Conservation (phyloP, 2,888 invertebrate species). For the Camponotus fellah region DNA sequence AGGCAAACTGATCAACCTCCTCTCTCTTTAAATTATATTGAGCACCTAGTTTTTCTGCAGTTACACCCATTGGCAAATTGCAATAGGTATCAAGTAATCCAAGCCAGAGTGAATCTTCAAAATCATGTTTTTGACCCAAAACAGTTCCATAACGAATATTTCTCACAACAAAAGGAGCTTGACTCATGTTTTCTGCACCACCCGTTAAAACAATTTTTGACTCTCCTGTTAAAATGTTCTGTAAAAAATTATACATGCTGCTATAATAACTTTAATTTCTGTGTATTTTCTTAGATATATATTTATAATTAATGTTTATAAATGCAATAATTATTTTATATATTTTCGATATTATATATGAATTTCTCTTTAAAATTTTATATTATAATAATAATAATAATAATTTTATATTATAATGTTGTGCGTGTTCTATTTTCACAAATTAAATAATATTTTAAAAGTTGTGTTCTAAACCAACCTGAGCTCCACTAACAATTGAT, state of each 20-base stretch:
- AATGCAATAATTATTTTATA: not conserved
- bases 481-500: conserved; percentile 95
- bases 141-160: conserved; percentile 95
- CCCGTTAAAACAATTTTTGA: conserved; percentile 96
- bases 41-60: conserved; percentile 97
- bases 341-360: not conserved
- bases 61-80: conserved; percentile 97
- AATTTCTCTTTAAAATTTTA: not conserved
- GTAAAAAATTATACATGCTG: conserved; percentile 35
- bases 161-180: conserved; percentile 94
- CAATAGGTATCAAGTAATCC: conserved; percentile 95
- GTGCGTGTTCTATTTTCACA: not conserved
- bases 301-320: conserved; percentile 3
- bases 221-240: conserved; percentile 95
- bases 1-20: conserved; percentile 94
- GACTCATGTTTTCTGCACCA: conserved; percentile 98
- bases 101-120: conserved; percentile 97
- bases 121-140: conserved; percentile 91
- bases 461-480: conserved; percentile 87
- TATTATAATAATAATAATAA: too few species aligned
- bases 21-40: conserved; percentile 93
- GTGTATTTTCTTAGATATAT: not conserved
- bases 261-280: conserved; percentile 42
- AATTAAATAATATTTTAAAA: conserved; percentile 1
- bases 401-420: not conserved